phyloP scores from a whole-genome alignment of 2,113 vertebrate genomes.

The Ammodramus savannarum region DNA sequence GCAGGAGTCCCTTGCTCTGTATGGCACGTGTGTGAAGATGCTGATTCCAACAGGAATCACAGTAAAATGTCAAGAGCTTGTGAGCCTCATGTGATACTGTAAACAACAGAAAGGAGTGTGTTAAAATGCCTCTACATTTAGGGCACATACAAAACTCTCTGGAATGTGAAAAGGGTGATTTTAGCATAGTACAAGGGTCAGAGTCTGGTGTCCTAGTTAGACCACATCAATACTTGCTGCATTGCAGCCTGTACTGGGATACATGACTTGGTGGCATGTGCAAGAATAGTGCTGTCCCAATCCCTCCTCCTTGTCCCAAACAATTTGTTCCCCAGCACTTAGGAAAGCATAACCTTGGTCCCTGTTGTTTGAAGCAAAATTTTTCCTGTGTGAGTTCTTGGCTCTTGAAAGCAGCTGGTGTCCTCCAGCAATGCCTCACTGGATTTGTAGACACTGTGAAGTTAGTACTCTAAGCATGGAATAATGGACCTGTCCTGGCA shows the following conservation, averaged over 20 bases:
- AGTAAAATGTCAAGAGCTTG: not conserved
- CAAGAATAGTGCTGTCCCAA: not conserved
- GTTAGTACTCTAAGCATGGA: not conserved
- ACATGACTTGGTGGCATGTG: not conserved
- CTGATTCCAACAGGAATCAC: not conserved
- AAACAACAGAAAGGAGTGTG: not conserved
- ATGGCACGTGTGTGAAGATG: not conserved
- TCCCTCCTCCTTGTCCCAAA: not conserved
- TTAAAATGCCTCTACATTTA: not conserved
- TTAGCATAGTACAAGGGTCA: rapidly evolving
- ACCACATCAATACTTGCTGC: not conserved
- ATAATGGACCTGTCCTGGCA: not conserved
- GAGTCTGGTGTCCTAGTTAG: rapidly evolving
- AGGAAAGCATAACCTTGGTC: not conserved
- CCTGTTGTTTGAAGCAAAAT: not conserved
- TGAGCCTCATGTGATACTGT: not conserved
- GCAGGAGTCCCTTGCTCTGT: not conserved
- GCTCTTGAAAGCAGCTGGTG: not conserved
- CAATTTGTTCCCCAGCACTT: not conserved
- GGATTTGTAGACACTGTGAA: not conserved
- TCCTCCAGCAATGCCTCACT: not conserved
- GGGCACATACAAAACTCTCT: not conserved
- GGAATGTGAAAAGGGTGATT: not conserved
- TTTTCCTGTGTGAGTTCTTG: not conserved
- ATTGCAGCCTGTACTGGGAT: not conserved